Conservation (phyloP, 2,113 vertebrate genomes). For the Lophotis ruficrista region DNA sequence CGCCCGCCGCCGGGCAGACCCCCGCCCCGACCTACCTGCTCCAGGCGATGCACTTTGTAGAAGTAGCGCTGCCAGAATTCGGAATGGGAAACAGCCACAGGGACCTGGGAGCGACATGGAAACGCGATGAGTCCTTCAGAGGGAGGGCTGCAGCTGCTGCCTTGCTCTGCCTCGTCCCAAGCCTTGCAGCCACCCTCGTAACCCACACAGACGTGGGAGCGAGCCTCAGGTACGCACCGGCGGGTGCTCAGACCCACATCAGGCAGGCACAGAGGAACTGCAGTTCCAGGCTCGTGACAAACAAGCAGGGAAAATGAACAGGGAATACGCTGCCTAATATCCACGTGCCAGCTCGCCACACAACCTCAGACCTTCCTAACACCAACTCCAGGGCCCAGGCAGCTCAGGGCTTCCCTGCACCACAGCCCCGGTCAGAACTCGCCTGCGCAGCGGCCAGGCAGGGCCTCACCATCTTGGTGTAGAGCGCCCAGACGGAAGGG, state of each 20-base stretch:
- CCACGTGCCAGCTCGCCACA: fast-evolving
- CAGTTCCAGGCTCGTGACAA: background rate
- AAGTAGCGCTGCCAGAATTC: constrained; percentile 99
- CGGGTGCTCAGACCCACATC: background rate
- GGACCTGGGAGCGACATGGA: constrained; percentile 78
- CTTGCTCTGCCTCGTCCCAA: background rate
- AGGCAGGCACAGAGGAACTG: background rate
- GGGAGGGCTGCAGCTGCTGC: background rate
- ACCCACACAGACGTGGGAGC: background rate
- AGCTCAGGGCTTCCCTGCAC: background rate
- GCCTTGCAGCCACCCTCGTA: background rate
- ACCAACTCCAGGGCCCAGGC: background rate
- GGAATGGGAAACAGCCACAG: constrained; percentile 90
- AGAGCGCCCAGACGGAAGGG: constrained; percentile 92
- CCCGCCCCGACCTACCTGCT: constrained; percentile 81
- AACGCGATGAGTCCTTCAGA: background rate
- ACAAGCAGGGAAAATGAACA: background rate
- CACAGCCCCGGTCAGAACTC: background rate
- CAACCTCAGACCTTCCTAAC: background rate
- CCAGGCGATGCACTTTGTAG: constrained; percentile 93
- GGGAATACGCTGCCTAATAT: background rate
- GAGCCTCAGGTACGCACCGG: fast-evolving
- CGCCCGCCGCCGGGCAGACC: background rate
- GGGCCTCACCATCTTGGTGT: constrained; percentile 92
- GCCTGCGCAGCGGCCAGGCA: background rate